Evolutionary conservation across 92 coral and sea anemone genomes (phyloP).

Genomic region (Phenganax marumi): DNA sequence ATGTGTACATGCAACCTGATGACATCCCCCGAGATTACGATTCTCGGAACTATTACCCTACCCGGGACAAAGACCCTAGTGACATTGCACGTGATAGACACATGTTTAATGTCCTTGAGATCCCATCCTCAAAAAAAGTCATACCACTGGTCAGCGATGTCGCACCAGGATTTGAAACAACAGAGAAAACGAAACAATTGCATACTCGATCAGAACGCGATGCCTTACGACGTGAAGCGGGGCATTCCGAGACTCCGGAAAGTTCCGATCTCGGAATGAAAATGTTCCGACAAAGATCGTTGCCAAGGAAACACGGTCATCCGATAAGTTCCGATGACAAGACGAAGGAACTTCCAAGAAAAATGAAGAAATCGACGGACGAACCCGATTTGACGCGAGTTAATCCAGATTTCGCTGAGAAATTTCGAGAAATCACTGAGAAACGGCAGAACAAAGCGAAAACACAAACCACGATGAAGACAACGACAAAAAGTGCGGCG

Average conservation of each 20-base stretch:
- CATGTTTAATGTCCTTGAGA: constrained; percentile 5
- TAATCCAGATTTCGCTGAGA: constrained; percentile 26
- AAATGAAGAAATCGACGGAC: constrained; percentile 4
- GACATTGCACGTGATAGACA: constrained; percentile 3
- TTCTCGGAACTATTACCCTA: background rate
- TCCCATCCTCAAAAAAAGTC: constrained; percentile 18
- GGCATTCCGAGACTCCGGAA: constrained; percentile 14
- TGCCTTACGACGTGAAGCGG: constrained; percentile 39
- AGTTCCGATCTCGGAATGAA: constrained; percentile 23
- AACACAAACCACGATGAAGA: background rate
- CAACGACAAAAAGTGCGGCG: constrained; percentile 38
- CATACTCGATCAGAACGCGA: constrained; percentile 43
- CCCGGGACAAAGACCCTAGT: background rate
- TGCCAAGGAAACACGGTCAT: constrained; percentile 36
- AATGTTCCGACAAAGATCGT: constrained; percentile 10
- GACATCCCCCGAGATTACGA: background rate
- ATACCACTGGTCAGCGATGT: constrained; percentile 15
- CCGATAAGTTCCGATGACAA: constrained; percentile 7
- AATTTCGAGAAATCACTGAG: constrained; percentile 33
- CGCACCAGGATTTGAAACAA: background rate
- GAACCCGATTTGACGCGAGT: constrained; percentile 12
- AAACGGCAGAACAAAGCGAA: constrained; percentile 21
- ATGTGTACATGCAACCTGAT: background rate
- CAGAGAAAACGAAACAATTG: constrained; percentile 8
- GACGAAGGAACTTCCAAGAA: constrained; percentile 14